phyloP scores from a whole-genome alignment of 2,888 invertebrate species.

The Hydrotaea cyrtoneurina region DNA sequence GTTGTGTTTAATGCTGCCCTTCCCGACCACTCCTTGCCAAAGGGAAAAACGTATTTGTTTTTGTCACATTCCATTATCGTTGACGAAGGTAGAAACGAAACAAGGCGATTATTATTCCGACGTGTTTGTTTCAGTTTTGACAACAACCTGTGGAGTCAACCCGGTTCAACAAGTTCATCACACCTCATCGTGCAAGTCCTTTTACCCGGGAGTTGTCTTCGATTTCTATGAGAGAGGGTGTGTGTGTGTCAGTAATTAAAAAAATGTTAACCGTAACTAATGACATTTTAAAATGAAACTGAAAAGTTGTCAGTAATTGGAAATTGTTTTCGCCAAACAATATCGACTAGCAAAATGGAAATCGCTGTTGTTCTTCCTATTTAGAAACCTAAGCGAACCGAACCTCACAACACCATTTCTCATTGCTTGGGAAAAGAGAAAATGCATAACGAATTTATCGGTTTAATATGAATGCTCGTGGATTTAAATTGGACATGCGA shows the following conservation, averaged over 20 bases:
- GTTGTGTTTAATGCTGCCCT: background rate
- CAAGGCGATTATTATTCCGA: background rate
- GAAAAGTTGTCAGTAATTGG: too few relatives aligned
- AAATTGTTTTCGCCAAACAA: too few relatives aligned
- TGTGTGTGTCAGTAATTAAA: background rate
- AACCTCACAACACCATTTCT: too few relatives aligned
- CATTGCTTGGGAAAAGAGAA: too few relatives aligned
- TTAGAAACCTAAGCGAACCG: too few relatives aligned
- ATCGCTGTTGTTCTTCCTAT: too few relatives aligned
- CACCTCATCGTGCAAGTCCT: background rate
- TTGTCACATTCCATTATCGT: constrained; percentile 22
- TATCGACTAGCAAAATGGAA: too few relatives aligned
- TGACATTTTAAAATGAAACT: background rate
- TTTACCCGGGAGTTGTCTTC: background rate
- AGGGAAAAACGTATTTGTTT: background rate
- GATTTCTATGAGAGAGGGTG: background rate
- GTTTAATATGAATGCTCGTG: too few relatives aligned
- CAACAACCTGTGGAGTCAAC: constrained; percentile 16
- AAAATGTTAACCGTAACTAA: constrained; percentile 1
- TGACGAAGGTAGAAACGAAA: constrained; percentile 1
- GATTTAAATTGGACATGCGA: too few relatives aligned
- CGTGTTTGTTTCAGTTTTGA: background rate
- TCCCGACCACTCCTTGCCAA: background rate
- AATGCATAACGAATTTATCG: too few relatives aligned
- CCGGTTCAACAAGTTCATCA: too few relatives aligned